Base-by-base conservation (phyloP, 30 jellyfish, hydroid and myxozoan species). In the Aurelia sp. region DNA sequence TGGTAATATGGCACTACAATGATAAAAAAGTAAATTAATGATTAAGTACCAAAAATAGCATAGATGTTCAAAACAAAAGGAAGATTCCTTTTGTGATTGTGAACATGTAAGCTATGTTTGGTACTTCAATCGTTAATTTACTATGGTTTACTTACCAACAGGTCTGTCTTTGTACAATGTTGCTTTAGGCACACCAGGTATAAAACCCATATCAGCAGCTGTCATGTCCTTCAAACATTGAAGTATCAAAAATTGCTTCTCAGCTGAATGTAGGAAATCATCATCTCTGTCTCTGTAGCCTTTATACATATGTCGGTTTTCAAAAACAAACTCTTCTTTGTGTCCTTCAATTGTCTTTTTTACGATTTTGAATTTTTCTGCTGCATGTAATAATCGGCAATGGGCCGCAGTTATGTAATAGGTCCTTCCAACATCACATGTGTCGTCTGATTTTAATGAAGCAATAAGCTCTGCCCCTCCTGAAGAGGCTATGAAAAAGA, bases 401-500 rank as follows among this genome's bases (percentile, higher is more conserved):
- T 63, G 41, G 5, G 91, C 19, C 24, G 96, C 98, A 7, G 97
- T 67, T 71, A 96, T 78, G 87, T 84, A 70, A 84, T 57, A 96
- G 9, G 90, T 76, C 72, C 63, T 51, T 22, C 80, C 82, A 51
- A 76, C 87, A 38, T 87, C 94, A 57, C 44, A 78, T 12, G 89
- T 67, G 47, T 67, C 75, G 55, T 90, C 96, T 27, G 92, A 84
- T 60, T 78, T 80, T 66, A 82, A 27, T 1, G 90, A 57, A 7
- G 92, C 73, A 24, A 63, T 67, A 47, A 96, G 90, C 53, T 77
- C 97, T 8, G 98, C 99, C 17, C 99, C 99, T 51, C 99, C 99
- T 13, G 89, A 76, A 22, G 86, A 63, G 6, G 82, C 99, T 94
- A 58, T 1, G 67, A 76, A 7, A 20, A 15, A 72, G 51, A 51